Evolutionary conservation across 2,888 invertebrate genomes (phyloP).

Genomic region (Brachylomia viminalis): DNA sequence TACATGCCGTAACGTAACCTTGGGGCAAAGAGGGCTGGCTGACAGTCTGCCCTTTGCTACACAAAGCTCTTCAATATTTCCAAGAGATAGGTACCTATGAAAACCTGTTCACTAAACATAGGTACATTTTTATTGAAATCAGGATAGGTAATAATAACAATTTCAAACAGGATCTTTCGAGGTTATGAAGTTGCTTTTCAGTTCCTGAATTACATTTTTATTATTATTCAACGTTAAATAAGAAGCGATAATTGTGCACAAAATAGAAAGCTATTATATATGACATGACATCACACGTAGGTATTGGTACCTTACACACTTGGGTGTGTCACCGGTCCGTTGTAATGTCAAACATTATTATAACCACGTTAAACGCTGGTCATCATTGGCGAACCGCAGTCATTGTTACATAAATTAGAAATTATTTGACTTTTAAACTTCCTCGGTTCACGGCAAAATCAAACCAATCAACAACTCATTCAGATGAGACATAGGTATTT

Average conservation of each 20-base stretch:
- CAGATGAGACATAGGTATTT: background rate
- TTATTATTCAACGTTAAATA: constrained; percentile 1
- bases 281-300: constrained; percentile 42
- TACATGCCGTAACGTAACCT: constrained; percentile 20
- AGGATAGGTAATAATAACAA: constrained; percentile 11
- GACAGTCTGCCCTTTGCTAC: constrained; percentile 11
- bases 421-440: constrained; percentile 51
- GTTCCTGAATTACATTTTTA: background rate
- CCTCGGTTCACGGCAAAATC: constrained; percentile 28
- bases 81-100: constrained; percentile 18
- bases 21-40: background rate
- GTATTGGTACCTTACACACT: too few species aligned
- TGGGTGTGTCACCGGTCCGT: constrained; percentile 44
- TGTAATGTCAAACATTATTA: constrained; percentile 70
- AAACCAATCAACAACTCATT: constrained; percentile 25
- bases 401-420: constrained; percentile 64
- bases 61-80: constrained; percentile 13
- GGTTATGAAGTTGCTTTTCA: background rate
- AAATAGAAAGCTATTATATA: constrained; percentile 70
- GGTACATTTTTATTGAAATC: constrained; percentile 1
- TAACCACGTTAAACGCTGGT: constrained; percentile 68
- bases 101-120: constrained; percentile 26
- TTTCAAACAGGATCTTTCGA: constrained; percentile 27
- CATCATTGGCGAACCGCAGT: constrained; percentile 43
- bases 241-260: constrained; percentile 46